Evolutionary conservation across 2,113 vertebrate species (phyloP), one percentile per base, ranked within the genome.

Genomic region (Labeo rohita): DNA sequence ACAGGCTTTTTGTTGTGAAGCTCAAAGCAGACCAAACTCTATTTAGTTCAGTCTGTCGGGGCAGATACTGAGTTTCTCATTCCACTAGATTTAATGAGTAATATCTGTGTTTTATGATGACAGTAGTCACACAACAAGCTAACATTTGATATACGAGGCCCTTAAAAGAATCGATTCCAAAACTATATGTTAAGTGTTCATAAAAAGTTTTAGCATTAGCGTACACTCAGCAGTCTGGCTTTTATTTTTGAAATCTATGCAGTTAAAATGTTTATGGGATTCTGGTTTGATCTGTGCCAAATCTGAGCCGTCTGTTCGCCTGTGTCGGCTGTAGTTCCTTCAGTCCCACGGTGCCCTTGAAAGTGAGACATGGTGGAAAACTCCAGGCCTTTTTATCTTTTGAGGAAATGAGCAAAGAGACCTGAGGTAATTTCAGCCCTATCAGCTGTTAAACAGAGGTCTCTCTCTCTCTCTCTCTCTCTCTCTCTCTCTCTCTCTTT

Each of bases 381-480:
- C 47, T 75, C 45, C 73, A 50, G 73, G 73, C 39, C 16, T 50
- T 47, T 75, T 50, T 49, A 75, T 75, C 45, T 75, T 23, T 28
- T 1, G 45, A 75, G 73, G 73, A 50, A 75, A 75, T 75, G 73
- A 75, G 47, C 73, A 50, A 28, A 75, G 73, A 75, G 47, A 75
- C 73, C 73, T 15, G 47, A 23, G 73, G 45, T 50, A 6, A 28
- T 75, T 49, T 28, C 11, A 75, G 6, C 73, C 45, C 73, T 75
- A 75, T 75, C 73, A 75, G 73, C 72, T 23, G 21, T 75, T 75
- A 49, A 75, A 49, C 73, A 49, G 45, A 75, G 72, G 45, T 47
- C 70, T 21, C 43, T 52, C 13, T 16, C 13, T 16, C 50, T 11
- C 2, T 21, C 39, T 9, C 9, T 2, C 70, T n/a, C 39, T 9